These are phyloP conservation scores for Pocillopora grandis DNA, from an alignment of 92 coral and sea anemone species.

Conservation along the genomic window DNA sequence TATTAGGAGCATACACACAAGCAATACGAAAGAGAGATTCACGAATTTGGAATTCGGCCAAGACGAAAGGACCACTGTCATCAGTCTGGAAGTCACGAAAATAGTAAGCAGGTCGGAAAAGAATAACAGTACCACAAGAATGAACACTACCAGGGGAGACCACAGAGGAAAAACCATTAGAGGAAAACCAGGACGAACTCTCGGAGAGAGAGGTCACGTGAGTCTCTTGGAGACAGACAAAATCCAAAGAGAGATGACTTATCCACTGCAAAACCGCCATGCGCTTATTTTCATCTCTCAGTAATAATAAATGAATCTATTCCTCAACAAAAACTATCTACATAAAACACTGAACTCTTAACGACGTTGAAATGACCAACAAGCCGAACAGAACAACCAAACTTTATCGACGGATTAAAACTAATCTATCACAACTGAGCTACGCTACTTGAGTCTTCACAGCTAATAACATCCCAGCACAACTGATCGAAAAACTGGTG, in stretches of 20 bases:
- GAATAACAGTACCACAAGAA: slow-evolving; percentile 37
- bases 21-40: not conserved
- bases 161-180: not conserved
- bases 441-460: too few species aligned
- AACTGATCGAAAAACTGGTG: too few species aligned
- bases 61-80: slow-evolving; percentile 24
- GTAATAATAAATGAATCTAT: not conserved
- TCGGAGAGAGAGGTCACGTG: slow-evolving; percentile 7
- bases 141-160: not conserved
- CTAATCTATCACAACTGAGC: too few species aligned
- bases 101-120: not conserved
- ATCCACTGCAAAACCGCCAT: slow-evolving; percentile 33
- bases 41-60: not conserved
- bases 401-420: too few species aligned
- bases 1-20: slow-evolving; percentile 47
- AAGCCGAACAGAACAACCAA: too few species aligned
- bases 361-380: too few species aligned
- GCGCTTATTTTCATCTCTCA: slow-evolving; percentile 22
- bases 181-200: slow-evolving; percentile 27
- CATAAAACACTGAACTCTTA: too few species aligned
- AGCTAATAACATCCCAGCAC: too few species aligned
- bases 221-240: slow-evolving; percentile 42
- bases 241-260: not conserved
- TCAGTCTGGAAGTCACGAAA: not conserved
- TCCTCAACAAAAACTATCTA: too few species aligned